Conservation (phyloP, 2,888 invertebrate species). For the Diarsia dahlii region DNA sequence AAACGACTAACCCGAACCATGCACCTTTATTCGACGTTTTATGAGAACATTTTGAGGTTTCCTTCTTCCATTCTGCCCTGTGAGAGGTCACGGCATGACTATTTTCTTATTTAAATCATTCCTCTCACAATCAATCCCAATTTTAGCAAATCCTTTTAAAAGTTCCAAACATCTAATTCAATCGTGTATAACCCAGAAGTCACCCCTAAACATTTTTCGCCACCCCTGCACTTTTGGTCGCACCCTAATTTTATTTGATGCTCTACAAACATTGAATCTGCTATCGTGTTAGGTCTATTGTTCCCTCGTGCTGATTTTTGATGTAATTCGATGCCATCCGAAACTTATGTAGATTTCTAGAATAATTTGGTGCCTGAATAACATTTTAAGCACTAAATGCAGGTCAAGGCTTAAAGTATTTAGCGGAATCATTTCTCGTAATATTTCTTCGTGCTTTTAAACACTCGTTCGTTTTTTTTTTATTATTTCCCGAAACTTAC, state of each 20-base stretch:
- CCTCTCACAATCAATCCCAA: neutral
- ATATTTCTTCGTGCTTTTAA: neutral
- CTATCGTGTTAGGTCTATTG: neutral
- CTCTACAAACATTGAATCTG: slow-evolving; percentile 15
- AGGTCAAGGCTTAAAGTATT: neutral
- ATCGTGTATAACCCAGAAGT: slow-evolving; percentile 1
- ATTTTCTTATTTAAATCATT: neutral
- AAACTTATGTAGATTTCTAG: neutral
- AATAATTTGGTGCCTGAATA: neutral
- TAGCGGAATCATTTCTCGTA: neutral
- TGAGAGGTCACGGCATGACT: neutral
- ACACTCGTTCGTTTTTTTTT: too few relatives aligned
- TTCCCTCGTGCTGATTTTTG: slow-evolving; percentile 4
- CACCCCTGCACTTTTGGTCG: slow-evolving; percentile 30
- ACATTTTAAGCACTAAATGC: neutral
- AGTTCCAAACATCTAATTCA: slow-evolving; percentile 20
- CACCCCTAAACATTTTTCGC: slow-evolving; percentile 22
- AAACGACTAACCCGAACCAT: too few relatives aligned
- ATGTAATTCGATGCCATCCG: neutral
- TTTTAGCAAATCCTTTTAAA: slow-evolving; percentile 18
- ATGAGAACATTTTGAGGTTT: neutral
- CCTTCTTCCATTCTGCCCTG: neutral
- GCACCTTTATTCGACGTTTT: too few relatives aligned
- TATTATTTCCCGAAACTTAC: neutral
- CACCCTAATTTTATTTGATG: slow-evolving; percentile 43